Percentiles rank a stretch among this genome's conserved stretches.
Evolutionary conservation across 2,888 invertebrate genomes (phyloP).

Genomic region (Drosophila mimica): DNA sequence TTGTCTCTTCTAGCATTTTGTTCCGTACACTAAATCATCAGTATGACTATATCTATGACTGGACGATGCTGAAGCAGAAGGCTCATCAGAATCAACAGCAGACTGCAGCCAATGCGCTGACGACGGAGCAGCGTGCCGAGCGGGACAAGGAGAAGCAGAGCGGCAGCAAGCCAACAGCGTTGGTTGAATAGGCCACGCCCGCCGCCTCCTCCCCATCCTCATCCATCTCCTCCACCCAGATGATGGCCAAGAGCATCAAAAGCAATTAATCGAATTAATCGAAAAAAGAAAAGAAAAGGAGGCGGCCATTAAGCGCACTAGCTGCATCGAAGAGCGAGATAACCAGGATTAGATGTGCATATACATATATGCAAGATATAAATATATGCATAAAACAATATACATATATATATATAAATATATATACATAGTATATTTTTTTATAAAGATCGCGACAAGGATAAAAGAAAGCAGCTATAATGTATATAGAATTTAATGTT

Average conservation of each 20-base stretch:
- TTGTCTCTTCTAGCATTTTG: slow-evolving; percentile 93
- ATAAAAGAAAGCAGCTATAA: slow-evolving; percentile 17
- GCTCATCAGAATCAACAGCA: slow-evolving; percentile 83
- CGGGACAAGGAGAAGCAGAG: slow-evolving; percentile 81
- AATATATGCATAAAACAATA: background rate
- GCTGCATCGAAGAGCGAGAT: slow-evolving; percentile 35
- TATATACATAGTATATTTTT: slow-evolving; percentile 42
- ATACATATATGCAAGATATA: slow-evolving; percentile 3
- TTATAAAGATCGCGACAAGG: slow-evolving; percentile 11
- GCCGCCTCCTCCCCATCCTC: background rate
- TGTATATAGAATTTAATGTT: slow-evolving; percentile 47
- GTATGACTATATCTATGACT: slow-evolving; percentile 99
- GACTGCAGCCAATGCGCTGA: slow-evolving; percentile 74
- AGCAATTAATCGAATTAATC: slow-evolving; percentile 23
- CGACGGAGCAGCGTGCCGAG: slow-evolving; percentile 80
- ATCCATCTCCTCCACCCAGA: background rate
- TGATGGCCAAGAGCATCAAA: background rate
- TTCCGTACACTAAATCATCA: slow-evolving; percentile 99
- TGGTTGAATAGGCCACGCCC: slow-evolving; percentile 67
- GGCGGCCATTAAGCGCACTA: slow-evolving; percentile 22
- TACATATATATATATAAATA: slow-evolving; percentile 3
- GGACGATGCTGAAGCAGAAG: slow-evolving; percentile 99
- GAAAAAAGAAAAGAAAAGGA: background rate
- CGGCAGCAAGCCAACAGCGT: slow-evolving; percentile 67
- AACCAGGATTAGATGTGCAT: slow-evolving; percentile 24